Evolutionary conservation across 2,888 invertebrate genomes (phyloP), one percentile per base, ranked within the genome.

Genomic region (Tetrapedia diversipes): DNA sequence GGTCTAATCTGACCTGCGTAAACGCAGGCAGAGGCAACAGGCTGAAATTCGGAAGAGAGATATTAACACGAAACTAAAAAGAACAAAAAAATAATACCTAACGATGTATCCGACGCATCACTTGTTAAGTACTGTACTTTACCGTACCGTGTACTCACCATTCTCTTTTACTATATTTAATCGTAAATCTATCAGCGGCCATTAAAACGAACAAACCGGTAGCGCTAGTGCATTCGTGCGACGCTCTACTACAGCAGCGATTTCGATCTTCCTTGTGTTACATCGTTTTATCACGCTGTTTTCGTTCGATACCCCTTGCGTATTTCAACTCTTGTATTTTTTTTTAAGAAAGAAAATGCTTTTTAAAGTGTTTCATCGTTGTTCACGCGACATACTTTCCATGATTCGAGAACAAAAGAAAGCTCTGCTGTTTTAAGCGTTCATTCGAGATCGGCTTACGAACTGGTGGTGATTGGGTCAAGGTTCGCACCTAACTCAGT

Each of bases 1-100:
- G 94, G 94, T 95, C 93, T 95, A 89, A 82, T 87, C 81, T 85
- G 86, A 88, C 85, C 86, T 86, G 76, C 73, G 10, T 57, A n/a
- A n/a, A 47, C 78, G 86, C 86, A 88, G 86, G 80, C 85, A 86
- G 86, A 83, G 80, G 68, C 79, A 83, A 81, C 83, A 77, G n/a
- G 85, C 83, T 83, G 77, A 82, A 79, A 75, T 82, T 73, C 65
- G 51, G 72, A 75, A 76, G 65, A 83, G 70, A 78, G n/a, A 29
- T 67, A 74, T 79, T 73, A 84, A 79, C 67, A n/a, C n/a, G n/a
- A n/a, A n/a, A n/a, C n/a, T n/a, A n/a, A n/a, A n/a, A n/a, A n/a
- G n/a, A n/a, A n/a, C n/a, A n/a, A n/a, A n/a, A 57, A 77, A 70
- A 66, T 45, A 53, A 47, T 43, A 65, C 64, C 74, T 79, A 81